Evolutionary conservation across 2,797 vertebrate genomes (phyloP).

Genomic region (Miichthys miiuy): DNA sequence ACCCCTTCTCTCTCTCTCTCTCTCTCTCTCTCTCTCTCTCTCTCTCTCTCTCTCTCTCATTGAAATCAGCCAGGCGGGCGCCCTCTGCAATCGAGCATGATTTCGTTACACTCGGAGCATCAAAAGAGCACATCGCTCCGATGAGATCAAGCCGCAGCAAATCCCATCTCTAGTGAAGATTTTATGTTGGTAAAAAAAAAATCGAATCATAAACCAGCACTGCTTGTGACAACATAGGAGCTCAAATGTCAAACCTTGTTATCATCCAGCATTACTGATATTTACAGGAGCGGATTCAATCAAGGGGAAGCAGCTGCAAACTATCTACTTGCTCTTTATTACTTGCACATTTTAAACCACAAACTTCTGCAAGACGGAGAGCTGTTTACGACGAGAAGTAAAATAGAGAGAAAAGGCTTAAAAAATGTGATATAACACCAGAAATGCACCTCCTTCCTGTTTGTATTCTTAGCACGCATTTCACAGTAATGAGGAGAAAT

Average conservation of each 20-base stretch:
- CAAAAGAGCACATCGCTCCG: slow-evolving; percentile 55
- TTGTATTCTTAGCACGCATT: slow-evolving; percentile 40
- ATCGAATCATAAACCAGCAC: slow-evolving; percentile 39
- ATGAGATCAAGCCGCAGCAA: slow-evolving; percentile 48
- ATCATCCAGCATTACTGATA: slow-evolving; percentile 18
- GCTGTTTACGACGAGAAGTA: not conserved
- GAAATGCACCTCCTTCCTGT: slow-evolving; percentile 14
- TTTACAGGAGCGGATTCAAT: slow-evolving; percentile 30
- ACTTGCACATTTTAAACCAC: not conserved
- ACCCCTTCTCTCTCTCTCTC: slow-evolving; percentile 26
- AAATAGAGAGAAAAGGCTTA: not conserved
- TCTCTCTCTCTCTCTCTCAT: slow-evolving; percentile 35
- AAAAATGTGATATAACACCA: slow-evolving; percentile 20
- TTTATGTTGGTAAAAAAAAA: slow-evolving; percentile 47
- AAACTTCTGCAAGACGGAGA: not conserved
- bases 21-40: slow-evolving; percentile 12
- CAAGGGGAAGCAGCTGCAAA: slow-evolving; percentile 9
- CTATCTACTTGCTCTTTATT: not conserved
- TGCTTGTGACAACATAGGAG: slow-evolving; percentile 40
- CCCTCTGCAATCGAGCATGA: slow-evolving; percentile 56
- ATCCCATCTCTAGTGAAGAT: slow-evolving; percentile 48
- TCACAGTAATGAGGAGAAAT: slow-evolving; percentile 62
- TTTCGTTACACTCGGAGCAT: slow-evolving; percentile 59
- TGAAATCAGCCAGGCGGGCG: slow-evolving; percentile 52
- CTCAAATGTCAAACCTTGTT: slow-evolving; percentile 47